A percentile compares a stretch with the other conserved stretches of the same genome.
Conservation (phyloP, 1,140 invertebrate genomes). For the Orius insidiosus region DNA sequence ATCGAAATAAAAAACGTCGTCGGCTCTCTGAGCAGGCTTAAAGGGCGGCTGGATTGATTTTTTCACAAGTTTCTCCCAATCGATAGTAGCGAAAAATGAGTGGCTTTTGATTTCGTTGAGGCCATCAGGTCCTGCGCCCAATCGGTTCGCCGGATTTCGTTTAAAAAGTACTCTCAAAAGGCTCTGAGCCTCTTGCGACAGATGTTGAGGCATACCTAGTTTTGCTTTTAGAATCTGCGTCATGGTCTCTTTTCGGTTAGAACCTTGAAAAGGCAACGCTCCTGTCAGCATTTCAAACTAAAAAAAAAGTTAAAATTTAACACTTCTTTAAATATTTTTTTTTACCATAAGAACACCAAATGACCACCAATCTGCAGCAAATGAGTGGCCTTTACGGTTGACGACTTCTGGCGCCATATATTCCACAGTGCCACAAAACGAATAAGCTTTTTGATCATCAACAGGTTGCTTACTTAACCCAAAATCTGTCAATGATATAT, state of each 20-base stretch:
- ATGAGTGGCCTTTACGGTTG: conserved; percentile 91
- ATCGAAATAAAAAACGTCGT: conserved; percentile 97
- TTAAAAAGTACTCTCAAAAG: conserved; percentile 87
- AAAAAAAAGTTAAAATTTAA: conserved; percentile 23
- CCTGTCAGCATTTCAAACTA: conserved; percentile 99
- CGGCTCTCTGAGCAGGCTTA: conserved; percentile 79
- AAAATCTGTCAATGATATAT: conserved; percentile 98
- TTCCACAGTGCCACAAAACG: conserved; percentile 98
- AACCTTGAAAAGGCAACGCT: conserved; percentile 88
- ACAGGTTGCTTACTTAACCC: conserved; percentile 98
- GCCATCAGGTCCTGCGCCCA: conserved; percentile 52
- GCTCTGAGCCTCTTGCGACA: conserved; percentile 86
- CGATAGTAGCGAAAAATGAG: conserved; percentile 84
- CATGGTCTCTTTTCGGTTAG: conserved; percentile 95
- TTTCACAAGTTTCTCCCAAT: conserved; percentile 77
- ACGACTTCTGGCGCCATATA: conserved; percentile 98
- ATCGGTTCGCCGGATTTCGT: conserved; percentile 80
- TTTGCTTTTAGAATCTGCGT: conserved; percentile 95
- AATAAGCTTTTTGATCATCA: conserved; percentile 89
- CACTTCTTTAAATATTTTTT: conserved; percentile 1
- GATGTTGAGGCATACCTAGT: conserved; percentile 90
- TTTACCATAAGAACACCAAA: conserved; percentile 91
- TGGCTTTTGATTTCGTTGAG: conserved; percentile 85
- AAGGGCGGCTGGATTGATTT: conserved; percentile 87
- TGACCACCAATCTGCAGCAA: conserved; percentile 99